Percentiles rank a stretch among this genome's conserved stretches.
These are phyloP conservation scores for Campodea augens DNA, from an alignment of 1,140 invertebrate genomes.

Conservation along the genomic window DNA sequence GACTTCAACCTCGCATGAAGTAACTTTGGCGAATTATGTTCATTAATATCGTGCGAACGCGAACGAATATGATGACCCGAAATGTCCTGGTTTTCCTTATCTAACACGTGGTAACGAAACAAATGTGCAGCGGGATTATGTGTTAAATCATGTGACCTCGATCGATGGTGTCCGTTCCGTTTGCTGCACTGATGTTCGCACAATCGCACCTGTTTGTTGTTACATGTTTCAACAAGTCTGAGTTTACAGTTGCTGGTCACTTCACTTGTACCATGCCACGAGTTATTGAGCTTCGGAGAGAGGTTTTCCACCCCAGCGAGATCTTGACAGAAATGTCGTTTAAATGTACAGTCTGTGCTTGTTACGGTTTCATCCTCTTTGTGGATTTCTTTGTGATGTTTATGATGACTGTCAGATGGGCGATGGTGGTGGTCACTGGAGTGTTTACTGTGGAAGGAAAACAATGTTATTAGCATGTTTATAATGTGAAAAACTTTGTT, in stretches of 20 bases:
- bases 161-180: conserved; percentile 20
- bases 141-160: conserved; percentile 29
- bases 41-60: background rate
- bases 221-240: conserved; percentile 27
- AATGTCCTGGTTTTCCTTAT: conserved; percentile 13
- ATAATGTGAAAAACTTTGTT: too few relatives aligned
- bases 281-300: conserved; percentile 15
- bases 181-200: conserved; percentile 11
- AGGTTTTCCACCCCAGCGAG: conserved; percentile 26
- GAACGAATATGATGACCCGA: conserved; percentile 2
- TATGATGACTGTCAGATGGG: too few relatives aligned
- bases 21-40: background rate
- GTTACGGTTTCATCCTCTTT: background rate
- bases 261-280: background rate
- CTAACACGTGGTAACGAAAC: conserved; percentile 26
- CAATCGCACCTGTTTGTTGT: conserved; percentile 22
- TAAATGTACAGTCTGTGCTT: conserved; percentile 21
- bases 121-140: conserved; percentile 16
- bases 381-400: conserved; percentile 6
- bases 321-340: conserved; percentile 26
- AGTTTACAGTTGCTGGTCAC: conserved; percentile 12
- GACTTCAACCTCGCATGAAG: conserved; percentile 10
- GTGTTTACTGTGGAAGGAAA: conserved; percentile 13
- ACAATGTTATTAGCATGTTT: too few relatives aligned
- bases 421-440: conserved; percentile 10